phyloP scores from a whole-genome alignment of 2,113 vertebrate species.

The Coregonus clupeaformis region DNA sequence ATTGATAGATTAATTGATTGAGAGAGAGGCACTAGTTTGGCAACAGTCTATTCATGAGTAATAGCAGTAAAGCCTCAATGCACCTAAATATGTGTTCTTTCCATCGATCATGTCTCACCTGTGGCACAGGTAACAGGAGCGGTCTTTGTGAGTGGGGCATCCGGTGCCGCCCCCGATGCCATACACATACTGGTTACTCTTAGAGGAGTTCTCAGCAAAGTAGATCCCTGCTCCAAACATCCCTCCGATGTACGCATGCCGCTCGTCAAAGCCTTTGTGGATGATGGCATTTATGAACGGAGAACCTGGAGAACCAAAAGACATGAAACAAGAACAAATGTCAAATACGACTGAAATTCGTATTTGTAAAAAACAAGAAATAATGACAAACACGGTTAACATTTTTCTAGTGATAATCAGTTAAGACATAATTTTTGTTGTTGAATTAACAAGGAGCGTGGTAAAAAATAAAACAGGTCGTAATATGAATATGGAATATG shows the following conservation, averaged over 20 bases:
- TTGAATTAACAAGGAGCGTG: background rate
- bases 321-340: background rate
- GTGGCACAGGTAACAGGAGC: slow-evolving; percentile 96
- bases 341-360: background rate
- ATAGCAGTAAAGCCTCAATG: too few species aligned
- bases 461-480: background rate
- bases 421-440: background rate
- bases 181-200: slow-evolving; percentile 98
- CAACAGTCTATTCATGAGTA: too few species aligned
- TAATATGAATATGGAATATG: background rate
- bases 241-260: slow-evolving; percentile 96
- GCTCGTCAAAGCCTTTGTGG: slow-evolving; percentile 99
- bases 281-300: slow-evolving; percentile 99
- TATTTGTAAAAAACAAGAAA: too few species aligned
- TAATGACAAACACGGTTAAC: too few species aligned
- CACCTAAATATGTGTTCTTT: too few species aligned
- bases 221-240: slow-evolving; percentile 99
- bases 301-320: slow-evolving; percentile 79
- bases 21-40: too few species aligned
- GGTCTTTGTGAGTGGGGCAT: slow-evolving; percentile 96
- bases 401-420: background rate
- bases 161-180: slow-evolving; percentile 97
- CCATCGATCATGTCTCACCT: slow-evolving; percentile 70
- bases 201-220: slow-evolving; percentile 98
- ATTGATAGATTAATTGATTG: too few species aligned